Conservation (phyloP, 2,888 invertebrate genomes). For the Polymixis lichenea region DNA sequence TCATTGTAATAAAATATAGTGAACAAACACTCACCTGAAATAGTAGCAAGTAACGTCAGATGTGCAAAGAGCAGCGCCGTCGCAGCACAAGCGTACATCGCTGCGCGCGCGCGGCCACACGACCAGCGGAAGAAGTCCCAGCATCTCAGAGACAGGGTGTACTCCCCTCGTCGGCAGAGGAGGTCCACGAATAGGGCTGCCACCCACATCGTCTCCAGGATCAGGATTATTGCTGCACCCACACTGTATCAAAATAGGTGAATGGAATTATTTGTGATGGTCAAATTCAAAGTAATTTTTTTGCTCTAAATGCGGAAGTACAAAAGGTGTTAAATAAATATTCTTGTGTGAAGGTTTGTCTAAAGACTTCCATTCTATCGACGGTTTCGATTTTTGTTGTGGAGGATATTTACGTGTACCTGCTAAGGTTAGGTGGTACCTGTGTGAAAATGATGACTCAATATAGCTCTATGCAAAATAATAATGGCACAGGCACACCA, state of each 20-base stretch:
- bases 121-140: constrained; percentile 89
- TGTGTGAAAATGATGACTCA: background rate
- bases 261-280: background rate
- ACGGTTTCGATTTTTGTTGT: background rate
- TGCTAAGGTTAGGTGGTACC: background rate
- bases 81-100: constrained; percentile 86
- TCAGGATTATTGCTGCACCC: constrained; percentile 83
- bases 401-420: background rate
- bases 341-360: background rate
- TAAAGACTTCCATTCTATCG: background rate
- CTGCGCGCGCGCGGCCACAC: constrained; percentile 86
- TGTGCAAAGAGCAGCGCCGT: constrained; percentile 87
- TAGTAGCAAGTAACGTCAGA: constrained; percentile 81
- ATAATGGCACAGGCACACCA: no score
- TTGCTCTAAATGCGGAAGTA: background rate
- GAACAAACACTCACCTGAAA: constrained; percentile 75
- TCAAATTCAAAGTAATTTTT: background rate
- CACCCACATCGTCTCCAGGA: constrained; percentile 89
- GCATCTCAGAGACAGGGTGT: constrained; percentile 83
- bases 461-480: background rate
- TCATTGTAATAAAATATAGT: background rate
- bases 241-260: constrained; percentile 69
- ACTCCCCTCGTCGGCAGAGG: constrained; percentile 85
- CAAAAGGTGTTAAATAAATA: background rate
- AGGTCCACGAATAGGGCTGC: constrained; percentile 86